Evolutionary conservation across 1,140 invertebrate genomes (phyloP).

Genomic region (Solenopsis fugax): DNA sequence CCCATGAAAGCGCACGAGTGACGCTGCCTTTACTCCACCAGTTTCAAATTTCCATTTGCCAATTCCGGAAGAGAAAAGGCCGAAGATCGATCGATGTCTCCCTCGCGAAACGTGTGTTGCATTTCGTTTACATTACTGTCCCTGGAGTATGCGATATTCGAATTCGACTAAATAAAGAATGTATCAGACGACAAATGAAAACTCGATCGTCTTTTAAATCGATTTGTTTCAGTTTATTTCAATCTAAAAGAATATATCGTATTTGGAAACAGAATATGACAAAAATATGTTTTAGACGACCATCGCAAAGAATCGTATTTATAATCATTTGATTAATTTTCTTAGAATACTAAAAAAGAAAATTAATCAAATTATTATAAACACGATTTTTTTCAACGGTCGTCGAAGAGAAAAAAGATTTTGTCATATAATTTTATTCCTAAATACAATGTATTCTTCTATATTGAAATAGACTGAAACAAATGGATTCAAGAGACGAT

Average conservation of each 20-base stretch:
- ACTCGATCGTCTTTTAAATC: neutral
- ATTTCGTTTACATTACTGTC: constrained; percentile 35
- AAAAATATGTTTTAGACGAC: neutral
- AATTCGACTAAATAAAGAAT: constrained; percentile 21
- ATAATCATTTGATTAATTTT: neutral
- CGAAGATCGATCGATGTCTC: neutral
- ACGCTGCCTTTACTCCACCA: constrained; percentile 7
- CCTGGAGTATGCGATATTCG: neutral
- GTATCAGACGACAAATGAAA: neutral
- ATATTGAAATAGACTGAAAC: neutral
- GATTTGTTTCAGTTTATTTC: constrained; percentile 12
- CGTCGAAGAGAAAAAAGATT: neutral
- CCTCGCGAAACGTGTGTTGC: neutral
- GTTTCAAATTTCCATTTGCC: constrained; percentile 39
- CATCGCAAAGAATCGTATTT: neutral
- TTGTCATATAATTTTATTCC: neutral
- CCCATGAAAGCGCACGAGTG: neutral
- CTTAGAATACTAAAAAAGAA: neutral
- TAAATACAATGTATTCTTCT: neutral
- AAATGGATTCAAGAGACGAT: constrained; percentile 24
- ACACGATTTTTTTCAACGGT: neutral
- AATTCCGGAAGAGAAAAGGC: constrained; percentile 5
- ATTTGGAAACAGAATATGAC: neutral
- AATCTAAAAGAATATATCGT: constrained; percentile 5
- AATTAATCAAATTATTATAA: neutral